These are phyloP conservation scores for Raja brachyura DNA, from an alignment of 2,113 vertebrate species.

Conservation along the genomic window DNA sequence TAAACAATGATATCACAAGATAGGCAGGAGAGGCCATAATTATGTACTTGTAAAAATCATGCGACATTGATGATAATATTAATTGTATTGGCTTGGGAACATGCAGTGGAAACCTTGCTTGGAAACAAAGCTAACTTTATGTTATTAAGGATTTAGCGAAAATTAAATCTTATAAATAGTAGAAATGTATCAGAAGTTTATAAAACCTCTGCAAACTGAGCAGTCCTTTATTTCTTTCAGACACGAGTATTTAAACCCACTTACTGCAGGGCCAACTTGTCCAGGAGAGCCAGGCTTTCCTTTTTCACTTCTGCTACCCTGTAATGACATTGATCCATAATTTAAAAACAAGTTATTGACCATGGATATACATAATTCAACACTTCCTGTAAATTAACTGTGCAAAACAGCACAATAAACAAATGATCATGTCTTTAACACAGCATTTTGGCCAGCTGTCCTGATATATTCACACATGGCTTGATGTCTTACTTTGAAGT, in stretches of 20 bases:
- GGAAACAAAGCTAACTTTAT: background rate
- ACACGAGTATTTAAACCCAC: conserved; percentile 41
- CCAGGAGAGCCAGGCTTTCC: conserved; percentile 56
- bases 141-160: background rate
- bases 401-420: background rate
- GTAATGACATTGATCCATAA: background rate
- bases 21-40: too few species aligned
- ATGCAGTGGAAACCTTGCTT: background rate
- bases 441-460: background rate
- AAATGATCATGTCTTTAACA: background rate
- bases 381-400: background rate
- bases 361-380: background rate
- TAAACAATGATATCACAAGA: too few species aligned
- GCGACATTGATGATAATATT: too few species aligned
- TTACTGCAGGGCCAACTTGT: conserved; percentile 60
- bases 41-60: too few species aligned
- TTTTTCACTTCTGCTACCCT: conserved; percentile 58
- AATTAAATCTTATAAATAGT: background rate
- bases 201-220: background rate
- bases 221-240: background rate
- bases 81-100: background rate
- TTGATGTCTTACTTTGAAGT: background rate
- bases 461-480: background rate
- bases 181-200: background rate
- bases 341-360: background rate